A percentile compares a stretch with the other conserved stretches of the same genome.
phyloP scores from a whole-genome alignment of 1,140 invertebrate species.

The Pteromalus puparum region DNA sequence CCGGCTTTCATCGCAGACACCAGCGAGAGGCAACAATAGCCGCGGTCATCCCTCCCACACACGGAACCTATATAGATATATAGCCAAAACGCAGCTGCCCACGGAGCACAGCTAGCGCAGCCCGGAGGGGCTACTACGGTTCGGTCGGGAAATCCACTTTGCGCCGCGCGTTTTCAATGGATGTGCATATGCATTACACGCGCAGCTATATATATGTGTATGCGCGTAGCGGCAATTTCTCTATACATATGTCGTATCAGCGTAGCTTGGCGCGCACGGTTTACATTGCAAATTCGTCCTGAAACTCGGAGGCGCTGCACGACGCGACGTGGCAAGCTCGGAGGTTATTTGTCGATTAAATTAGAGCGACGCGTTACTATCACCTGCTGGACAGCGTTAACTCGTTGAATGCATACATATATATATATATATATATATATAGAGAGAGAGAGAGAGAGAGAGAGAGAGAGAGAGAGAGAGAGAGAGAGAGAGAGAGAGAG shows the following conservation, averaged over 20 bases:
- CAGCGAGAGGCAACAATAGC: too few species aligned
- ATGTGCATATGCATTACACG: constrained; percentile 36
- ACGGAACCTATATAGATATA: too few species aligned
- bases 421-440: too few species aligned
- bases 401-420: neutral
- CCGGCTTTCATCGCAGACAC: too few species aligned
- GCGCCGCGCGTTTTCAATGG: constrained; percentile 25
- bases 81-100: too few species aligned
- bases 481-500: too few species aligned
- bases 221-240: neutral
- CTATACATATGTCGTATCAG: constrained; percentile 63
- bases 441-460: too few species aligned
- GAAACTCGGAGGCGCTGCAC: constrained; percentile 62
- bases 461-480: too few species aligned
- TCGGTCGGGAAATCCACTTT: constrained; percentile 51
- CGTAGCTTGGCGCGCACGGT: constrained; percentile 59
- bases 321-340: constrained; percentile 52
- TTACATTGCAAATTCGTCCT: constrained; percentile 72
- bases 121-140: neutral
- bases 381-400: constrained; percentile 9
- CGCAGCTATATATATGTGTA: too few species aligned
- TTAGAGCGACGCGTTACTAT: constrained; percentile 54
- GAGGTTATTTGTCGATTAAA: constrained; percentile 69
- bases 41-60: too few species aligned
- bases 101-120: too few species aligned